Evolutionary conservation across 2,797 vertebrate genomes (phyloP).

Genomic region (Simalia tracyae): DNA sequence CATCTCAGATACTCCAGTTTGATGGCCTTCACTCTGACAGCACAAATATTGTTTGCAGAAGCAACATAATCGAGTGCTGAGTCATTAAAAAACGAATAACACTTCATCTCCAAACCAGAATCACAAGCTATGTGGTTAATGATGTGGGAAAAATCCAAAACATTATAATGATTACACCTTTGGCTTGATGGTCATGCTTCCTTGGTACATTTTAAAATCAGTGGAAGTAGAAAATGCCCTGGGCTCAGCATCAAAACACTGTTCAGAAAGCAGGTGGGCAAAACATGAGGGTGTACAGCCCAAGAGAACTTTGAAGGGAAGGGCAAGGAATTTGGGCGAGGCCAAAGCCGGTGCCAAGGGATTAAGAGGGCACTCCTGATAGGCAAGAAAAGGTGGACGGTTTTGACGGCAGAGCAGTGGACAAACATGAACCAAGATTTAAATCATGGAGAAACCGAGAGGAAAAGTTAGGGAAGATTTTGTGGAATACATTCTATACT

Average conservation of each 20-base stretch:
- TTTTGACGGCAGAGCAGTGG: not conserved
- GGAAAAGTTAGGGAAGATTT: not conserved
- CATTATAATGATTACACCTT: not conserved
- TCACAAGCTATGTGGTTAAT: not conserved
- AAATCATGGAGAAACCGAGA: not conserved
- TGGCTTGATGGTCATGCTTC: not conserved
- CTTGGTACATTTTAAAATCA: not conserved
- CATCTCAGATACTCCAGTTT: conserved; percentile 7
- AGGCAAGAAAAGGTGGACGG: not conserved
- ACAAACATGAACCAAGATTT: not conserved
- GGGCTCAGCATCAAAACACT: too few relatives aligned
- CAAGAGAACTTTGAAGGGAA: not conserved
- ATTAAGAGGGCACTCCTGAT: not conserved
- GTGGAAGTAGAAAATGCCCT: not conserved
- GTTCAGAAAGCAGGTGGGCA: not conserved
- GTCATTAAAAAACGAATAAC: not conserved
- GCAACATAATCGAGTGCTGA: conserved; percentile 15
- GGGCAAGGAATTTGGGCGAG: not conserved
- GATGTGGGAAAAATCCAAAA: not conserved
- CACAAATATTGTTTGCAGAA: not conserved
- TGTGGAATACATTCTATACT: not conserved
- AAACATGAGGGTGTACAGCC: not conserved
- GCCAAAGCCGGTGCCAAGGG: not conserved
- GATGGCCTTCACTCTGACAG: not conserved
- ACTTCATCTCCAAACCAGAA: not conserved